Percentiles rank a stretch among this genome's conserved stretches.
These are phyloP conservation scores for Dysmachus trigonus DNA, from an alignment of 2,888 invertebrate genomes.

Conservation along the genomic window DNA sequence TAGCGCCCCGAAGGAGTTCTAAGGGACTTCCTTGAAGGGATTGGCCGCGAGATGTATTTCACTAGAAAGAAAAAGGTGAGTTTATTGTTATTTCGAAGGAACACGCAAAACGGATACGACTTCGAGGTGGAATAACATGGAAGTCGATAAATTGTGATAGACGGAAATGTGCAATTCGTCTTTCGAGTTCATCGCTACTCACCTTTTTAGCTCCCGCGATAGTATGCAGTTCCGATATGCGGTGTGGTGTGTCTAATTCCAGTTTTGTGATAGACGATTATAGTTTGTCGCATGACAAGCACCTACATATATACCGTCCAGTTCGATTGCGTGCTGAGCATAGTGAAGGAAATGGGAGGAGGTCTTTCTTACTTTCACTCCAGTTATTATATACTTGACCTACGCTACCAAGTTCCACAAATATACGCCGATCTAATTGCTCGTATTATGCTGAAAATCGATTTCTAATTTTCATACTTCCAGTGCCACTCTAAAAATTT, in stretches of 20 bases:
- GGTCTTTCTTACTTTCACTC: conserved; percentile 8
- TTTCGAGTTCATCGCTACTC: background rate
- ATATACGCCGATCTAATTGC: background rate
- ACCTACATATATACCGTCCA: conserved; percentile 1
- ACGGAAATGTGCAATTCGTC: conserved; percentile 20
- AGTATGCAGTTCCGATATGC: background rate
- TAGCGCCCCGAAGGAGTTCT: background rate
- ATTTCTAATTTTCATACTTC: background rate
- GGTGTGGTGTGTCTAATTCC: background rate
- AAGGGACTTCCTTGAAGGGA: background rate
- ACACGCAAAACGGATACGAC: background rate
- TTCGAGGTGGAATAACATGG: background rate
- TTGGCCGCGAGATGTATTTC: conserved; percentile 43
- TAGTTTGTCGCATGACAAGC: conserved; percentile 1
- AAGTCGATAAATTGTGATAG: conserved; percentile 28
- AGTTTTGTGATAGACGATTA: background rate
- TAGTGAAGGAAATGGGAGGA: background rate
- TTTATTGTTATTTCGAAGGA: conserved; percentile 2
- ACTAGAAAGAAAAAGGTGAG: conserved; percentile 48
- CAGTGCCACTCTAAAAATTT: background rate
- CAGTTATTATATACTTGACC: conserved; percentile 46
- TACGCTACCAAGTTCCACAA: conserved; percentile 33
- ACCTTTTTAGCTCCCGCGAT: background rate
- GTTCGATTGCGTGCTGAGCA: conserved; percentile 11
- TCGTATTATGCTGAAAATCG: conserved; percentile 18